These are phyloP conservation scores for Emydoidea blandingii DNA, from an alignment of 2,797 vertebrate species.

Conservation along the genomic window DNA sequence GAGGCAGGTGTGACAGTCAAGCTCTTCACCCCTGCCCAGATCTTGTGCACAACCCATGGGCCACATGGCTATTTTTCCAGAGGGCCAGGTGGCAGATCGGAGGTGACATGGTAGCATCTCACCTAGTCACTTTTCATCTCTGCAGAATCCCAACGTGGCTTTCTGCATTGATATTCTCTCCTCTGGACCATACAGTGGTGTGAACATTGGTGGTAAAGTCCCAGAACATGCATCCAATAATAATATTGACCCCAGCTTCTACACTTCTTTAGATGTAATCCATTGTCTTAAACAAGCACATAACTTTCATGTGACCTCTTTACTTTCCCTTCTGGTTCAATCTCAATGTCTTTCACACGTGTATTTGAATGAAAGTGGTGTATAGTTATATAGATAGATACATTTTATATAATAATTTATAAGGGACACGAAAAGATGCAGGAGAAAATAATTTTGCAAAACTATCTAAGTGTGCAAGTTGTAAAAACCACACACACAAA, in stretches of 20 bases:
- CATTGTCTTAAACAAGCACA: not conserved
- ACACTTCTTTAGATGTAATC: not conserved
- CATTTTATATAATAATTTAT: not conserved
- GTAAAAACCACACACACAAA: not conserved
- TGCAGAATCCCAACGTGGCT: not conserved
- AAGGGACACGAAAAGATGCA: constrained; percentile 43
- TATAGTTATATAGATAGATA: not conserved
- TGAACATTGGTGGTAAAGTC: not conserved
- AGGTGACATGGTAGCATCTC: not conserved
- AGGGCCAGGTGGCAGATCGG: not conserved
- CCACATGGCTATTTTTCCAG: not conserved
- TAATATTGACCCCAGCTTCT: not conserved
- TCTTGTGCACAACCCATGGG: not conserved
- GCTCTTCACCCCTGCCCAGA: not conserved
- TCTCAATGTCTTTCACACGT: not conserved
- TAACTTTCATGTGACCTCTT: not conserved
- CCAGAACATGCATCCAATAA: not conserved
- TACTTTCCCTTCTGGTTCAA: not conserved
- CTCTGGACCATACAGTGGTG: rapidly evolving
- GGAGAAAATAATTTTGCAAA: constrained; percentile 18
- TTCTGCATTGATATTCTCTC: not conserved
- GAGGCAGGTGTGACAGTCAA: not conserved
- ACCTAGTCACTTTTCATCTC: not conserved
- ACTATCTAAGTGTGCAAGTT: constrained; percentile 29
- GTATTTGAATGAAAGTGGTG: not conserved